Percentiles rank a stretch among this genome's conserved stretches.
Evolutionary conservation across 2,888 invertebrate genomes (phyloP).

Genomic region (Cryptophagus acutangulus): DNA sequence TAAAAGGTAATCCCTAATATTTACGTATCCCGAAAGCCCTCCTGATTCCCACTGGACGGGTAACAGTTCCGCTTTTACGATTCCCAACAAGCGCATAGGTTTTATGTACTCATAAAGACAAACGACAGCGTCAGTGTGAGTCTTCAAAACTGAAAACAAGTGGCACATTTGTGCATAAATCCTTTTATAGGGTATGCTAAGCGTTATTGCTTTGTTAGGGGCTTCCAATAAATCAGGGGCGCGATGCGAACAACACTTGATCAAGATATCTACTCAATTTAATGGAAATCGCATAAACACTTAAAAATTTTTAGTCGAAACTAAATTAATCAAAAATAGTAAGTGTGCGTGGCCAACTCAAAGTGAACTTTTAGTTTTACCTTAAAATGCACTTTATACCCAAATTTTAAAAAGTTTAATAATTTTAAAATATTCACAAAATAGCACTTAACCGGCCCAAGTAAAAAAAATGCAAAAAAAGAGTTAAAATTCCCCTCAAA

Average conservation of each 20-base stretch:
- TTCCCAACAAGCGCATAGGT: constrained; percentile 34
- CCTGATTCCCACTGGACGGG: constrained; percentile 22
- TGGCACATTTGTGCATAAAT: constrained; percentile 35
- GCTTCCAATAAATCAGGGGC: neutral
- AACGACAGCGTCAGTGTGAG: constrained; percentile 25
- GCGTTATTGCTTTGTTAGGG: constrained; percentile 6
- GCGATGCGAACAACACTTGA: neutral
- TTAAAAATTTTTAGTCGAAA: too few relatives aligned
- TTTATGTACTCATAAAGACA: constrained; percentile 36
- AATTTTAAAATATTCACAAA: too few relatives aligned
- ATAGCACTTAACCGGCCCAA: too few relatives aligned
- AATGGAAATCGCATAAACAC: too few relatives aligned
- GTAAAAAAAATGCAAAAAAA: too few relatives aligned
- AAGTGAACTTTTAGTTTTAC: too few relatives aligned
- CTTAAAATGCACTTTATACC: too few relatives aligned
- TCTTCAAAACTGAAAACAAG: constrained; percentile 35
- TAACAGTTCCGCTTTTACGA: constrained; percentile 30
- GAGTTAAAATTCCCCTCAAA: too few relatives aligned
- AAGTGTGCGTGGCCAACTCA: too few relatives aligned
- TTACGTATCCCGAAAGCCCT: constrained; percentile 25
- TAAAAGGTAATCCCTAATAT: constrained; percentile 28
- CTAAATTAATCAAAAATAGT: too few relatives aligned
- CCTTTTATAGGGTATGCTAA: constrained; percentile 9
- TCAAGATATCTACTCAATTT: neutral
- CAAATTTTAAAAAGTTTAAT: too few relatives aligned